Base-by-base conservation (phyloP, 2,888 invertebrate genomes). In the Isoperla grammatica region DNA sequence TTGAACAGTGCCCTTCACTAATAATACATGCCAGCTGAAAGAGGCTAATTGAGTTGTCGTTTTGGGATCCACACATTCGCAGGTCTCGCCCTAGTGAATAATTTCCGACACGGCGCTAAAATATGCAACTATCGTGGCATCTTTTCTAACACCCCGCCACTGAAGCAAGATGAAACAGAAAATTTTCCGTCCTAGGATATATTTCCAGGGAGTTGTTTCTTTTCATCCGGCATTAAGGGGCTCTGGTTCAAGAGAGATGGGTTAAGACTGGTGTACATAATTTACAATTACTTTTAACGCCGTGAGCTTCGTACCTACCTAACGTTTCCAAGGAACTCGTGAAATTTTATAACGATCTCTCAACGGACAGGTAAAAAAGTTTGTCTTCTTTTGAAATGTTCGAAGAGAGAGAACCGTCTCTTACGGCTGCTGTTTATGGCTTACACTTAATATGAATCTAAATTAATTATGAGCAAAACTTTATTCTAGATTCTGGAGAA, bases 281-380 rank as follows among this genome's bases (percentile, higher is more conserved):
- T 63, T 63, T 63, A 63, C 61, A 61, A 57, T 63, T 63, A 63
- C 63, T 63, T 63, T 63, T 63, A 63, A 63, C 63, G 63, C 63
- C 63, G 55, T 56, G 60, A 61, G 57, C 59, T 61, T 63, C 53
- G 60, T 63, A 60, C 59, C 61, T 63, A n/a, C n/a, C n/a, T 63
- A 63, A 61, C 63, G 61, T 49, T 61, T 59, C 53, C 57, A 56
- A 54, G 59, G 49, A 59, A 59, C 57, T 61, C 63, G 63, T 63
- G 61, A 63, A 63, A 63, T 63, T 63, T 63, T 63, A 63, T 63
- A 63, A 59, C 63, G 59, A 40, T 61, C 63, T 61, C 63, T 63
- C 63, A 15, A 54, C 57, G 63, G 63, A 56, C 61, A 61, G 63
- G 63, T 63, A 63, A 63, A 63, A 63, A 61, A 62, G 59, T 56